Conservation (phyloP, 2,888 invertebrate genomes). For the Cyaniris semiargus region DNA sequence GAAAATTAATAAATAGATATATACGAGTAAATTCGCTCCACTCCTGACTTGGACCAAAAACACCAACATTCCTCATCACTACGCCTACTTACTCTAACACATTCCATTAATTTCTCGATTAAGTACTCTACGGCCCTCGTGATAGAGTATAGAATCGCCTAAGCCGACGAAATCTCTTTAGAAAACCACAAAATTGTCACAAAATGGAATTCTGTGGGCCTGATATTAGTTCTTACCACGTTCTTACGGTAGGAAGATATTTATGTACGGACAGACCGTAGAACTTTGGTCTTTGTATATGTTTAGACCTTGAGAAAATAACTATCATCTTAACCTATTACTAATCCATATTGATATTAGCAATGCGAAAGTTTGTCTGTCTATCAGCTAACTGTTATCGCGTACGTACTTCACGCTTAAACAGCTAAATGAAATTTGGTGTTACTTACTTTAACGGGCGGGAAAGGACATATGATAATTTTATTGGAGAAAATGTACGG, state of each 20-base stretch:
- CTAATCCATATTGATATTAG: no score
- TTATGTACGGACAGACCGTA: background rate
- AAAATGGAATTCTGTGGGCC: constrained; percentile 16
- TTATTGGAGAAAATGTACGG: no score
- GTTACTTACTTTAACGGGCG: no score
- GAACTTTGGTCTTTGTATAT: background rate
- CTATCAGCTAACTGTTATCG: no score
- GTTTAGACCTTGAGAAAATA: background rate
- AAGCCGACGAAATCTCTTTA: background rate
- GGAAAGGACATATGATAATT: no score
- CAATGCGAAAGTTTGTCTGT: no score
- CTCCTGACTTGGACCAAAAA: background rate
- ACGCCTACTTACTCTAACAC: background rate
- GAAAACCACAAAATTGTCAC: constrained; percentile 17
- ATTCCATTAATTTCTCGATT: background rate
- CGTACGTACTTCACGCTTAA: no score
- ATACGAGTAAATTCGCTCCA: background rate
- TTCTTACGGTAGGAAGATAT: background rate
- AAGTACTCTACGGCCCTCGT: background rate
- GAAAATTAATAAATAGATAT: background rate
- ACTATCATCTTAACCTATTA: no score
- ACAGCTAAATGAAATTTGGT: no score
- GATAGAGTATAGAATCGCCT: background rate
- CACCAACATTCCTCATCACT: constrained; percentile 9
- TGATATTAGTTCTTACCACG: background rate